Percentiles rank a stretch among this genome's conserved stretches.
Conservation (phyloP, 2,797 vertebrate species). For the Oreochromis grahami region DNA sequence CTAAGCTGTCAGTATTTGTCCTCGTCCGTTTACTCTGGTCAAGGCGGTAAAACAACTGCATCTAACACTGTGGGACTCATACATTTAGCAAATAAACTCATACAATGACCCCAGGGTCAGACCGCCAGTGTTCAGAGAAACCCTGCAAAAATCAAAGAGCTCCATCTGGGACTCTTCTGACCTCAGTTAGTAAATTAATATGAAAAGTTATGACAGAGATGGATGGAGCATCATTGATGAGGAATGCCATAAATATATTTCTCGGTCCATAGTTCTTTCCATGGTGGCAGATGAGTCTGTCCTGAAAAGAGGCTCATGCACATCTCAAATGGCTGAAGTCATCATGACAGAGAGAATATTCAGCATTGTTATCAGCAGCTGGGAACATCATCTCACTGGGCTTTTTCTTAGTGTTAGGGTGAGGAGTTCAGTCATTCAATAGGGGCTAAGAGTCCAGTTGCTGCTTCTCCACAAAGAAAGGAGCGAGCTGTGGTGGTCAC, state of each 20-base stretch:
- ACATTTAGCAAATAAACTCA: neutral
- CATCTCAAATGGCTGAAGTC: too few relatives aligned
- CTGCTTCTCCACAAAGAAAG: neutral
- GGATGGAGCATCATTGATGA: neutral
- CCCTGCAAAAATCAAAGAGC: neutral
- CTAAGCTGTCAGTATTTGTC: neutral
- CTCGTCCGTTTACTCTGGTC: neutral
- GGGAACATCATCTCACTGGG: neutral
- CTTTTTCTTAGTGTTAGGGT: neutral
- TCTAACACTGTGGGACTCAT: neutral
- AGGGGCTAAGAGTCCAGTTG: neutral
- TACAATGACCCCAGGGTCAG: neutral
- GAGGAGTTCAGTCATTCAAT: neutral
- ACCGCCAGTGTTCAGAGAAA: accelerated
- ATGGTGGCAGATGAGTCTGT: neutral
- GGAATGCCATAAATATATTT: neutral
- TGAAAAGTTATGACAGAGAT: neutral
- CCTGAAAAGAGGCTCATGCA: neutral
- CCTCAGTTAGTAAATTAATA: neutral
- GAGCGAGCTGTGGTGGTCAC: neutral
- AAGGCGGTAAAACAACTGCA: neutral
- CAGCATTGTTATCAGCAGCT: neutral
- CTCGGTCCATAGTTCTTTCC: neutral
- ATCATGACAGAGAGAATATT: neutral
- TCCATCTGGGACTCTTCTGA: neutral